phyloP scores from a whole-genome alignment of 2,113 vertebrate species.

The Notothenia rossii region DNA sequence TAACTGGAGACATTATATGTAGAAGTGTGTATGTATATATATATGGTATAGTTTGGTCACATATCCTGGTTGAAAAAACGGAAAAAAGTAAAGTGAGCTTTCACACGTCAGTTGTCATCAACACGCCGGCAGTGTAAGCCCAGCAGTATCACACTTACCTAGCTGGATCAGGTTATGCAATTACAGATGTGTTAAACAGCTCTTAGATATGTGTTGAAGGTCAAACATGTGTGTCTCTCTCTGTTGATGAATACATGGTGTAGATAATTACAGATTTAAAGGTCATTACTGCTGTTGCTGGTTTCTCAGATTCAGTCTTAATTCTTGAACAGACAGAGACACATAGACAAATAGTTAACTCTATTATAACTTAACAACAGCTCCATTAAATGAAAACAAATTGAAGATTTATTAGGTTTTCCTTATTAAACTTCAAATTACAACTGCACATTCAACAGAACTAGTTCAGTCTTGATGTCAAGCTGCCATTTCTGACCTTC shows the following conservation, averaged over 20 bases:
- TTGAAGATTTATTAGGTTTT: not conserved
- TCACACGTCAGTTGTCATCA: not conserved
- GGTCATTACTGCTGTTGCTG: not conserved
- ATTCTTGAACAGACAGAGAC: not conserved
- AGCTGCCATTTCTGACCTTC: constrained; percentile 9
- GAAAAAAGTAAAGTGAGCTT: not conserved
- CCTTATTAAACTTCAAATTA: not conserved
- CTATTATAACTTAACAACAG: not conserved
- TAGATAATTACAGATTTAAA: not conserved
- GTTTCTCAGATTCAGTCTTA: not conserved
- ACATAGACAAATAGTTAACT: not conserved
- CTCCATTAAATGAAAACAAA: not conserved
- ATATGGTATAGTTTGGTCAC: not conserved
- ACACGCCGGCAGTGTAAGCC: not conserved
- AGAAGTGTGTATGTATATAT: not conserved
- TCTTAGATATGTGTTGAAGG: not conserved
- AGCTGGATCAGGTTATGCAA: not conserved
- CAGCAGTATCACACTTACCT: not conserved
- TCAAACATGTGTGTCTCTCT: not conserved
- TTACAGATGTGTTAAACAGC: not conserved
- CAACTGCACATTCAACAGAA: not conserved
- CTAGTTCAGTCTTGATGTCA: not conserved
- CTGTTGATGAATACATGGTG: not conserved
- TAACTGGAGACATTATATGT: not conserved
- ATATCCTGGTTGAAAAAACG: not conserved